Evolutionary conservation across 1,140 invertebrate species (phyloP), one percentile per base, ranked within the genome.

Genomic region (Akabosia matsudoensis): DNA sequence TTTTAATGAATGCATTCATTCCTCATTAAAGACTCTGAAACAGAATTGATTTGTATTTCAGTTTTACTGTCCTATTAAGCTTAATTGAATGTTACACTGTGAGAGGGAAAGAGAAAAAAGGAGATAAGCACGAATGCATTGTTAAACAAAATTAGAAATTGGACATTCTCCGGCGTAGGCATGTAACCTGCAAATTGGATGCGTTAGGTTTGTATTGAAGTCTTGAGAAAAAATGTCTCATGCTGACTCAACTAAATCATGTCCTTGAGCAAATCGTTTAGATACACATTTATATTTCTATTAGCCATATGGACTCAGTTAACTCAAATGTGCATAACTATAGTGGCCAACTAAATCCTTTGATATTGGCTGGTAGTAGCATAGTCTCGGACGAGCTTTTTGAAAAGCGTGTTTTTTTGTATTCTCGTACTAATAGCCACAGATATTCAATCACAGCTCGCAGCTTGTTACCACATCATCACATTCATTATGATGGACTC

Each of bases 191-290:
- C 18, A 45, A 45, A 45, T 45, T 45, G 37, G 37, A 45, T 45
- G 7, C 37, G 37, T 45, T 10, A 45, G n/a, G n/a, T n/a, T n/a
- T n/a, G 7, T 45, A 18, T 18, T 18, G 18, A 45, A 7, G 37
- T 56, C 4, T 56, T 56, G 3, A 67, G 3, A 7, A 67, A 28
- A 67, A 67, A 67, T 67, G 30, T 67, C 61, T 67, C 61, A 67
- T 22, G 61, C 61, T 67, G 61, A 31, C 28, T 67, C 28, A 31
- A 31, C 61, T 67, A 67, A 67, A 67, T 67, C 61, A 67, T 67
- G 61, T 67, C 61, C 61, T 67, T 67, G 61, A 67, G 28, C 61
- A 67, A 67, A 67, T 31, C 24, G 24, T 67, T 67, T 67, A 67
- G 54, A 14, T 61, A 30, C 61, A 67, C 61, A 56, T 16, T 24